Conservation (phyloP, 2,797 vertebrate species). For the Miichthys miiuy region DNA sequence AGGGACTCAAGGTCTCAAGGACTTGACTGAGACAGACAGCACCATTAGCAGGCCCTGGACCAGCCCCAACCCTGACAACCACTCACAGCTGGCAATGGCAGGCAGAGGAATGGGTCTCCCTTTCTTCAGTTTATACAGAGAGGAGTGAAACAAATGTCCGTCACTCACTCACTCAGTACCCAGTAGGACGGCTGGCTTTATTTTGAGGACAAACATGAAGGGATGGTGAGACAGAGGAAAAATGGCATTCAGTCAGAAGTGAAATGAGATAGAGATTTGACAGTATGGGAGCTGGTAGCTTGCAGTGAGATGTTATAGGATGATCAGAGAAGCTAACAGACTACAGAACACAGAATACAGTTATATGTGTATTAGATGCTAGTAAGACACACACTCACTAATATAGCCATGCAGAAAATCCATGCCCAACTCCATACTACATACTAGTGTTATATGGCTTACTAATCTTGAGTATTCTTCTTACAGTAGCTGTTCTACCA, state of each 20-base stretch:
- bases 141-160: slow-evolving; percentile 72
- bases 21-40: slow-evolving; percentile 77
- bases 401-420: not conserved
- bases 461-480: not conserved
- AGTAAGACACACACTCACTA: not conserved
- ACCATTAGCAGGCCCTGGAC: slow-evolving; percentile 74
- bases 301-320: not conserved
- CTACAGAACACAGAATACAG: not conserved
- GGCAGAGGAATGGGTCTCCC: slow-evolving; percentile 61
- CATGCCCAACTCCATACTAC: not conserved
- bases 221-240: slow-evolving; percentile 39
- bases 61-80: slow-evolving; percentile 71
- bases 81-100: slow-evolving; percentile 67
- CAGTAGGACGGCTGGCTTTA: slow-evolving; percentile 48
- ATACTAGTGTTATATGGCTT: not conserved
- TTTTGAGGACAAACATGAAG: slow-evolving; percentile 47
- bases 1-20: slow-evolving; percentile 58
- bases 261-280: slow-evolving; percentile 27
- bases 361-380: not conserved
- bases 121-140: slow-evolving; percentile 64
- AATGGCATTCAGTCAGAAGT: slow-evolving; percentile 6
- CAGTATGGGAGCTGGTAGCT: not conserved
- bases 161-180: slow-evolving; percentile 67
- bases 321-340: not conserved
- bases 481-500: not conserved